Conservation (phyloP, 1,140 invertebrate genomes). For the Cherax quadricarinatus region DNA sequence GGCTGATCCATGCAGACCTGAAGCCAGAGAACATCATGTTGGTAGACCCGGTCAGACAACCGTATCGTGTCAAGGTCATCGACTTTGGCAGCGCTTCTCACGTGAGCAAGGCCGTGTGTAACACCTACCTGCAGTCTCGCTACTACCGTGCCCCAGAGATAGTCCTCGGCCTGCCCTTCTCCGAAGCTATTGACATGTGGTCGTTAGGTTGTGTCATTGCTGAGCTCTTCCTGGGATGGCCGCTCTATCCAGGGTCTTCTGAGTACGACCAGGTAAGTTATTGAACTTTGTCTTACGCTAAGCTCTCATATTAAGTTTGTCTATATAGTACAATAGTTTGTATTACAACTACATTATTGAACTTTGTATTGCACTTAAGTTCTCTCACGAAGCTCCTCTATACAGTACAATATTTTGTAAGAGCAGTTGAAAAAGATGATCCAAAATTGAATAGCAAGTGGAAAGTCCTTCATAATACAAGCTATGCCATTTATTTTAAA, state of each 20-base stretch:
- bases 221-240: constrained; percentile 99
- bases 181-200: constrained; percentile 99
- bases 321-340: no score
- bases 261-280: constrained; percentile 95
- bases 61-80: constrained; percentile 98
- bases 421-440: no score
- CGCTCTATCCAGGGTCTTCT: constrained; percentile 98
- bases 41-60: constrained; percentile 97
- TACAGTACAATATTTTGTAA: no score
- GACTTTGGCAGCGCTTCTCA: constrained; percentile 99
- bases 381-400: no score
- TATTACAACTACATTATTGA: no score
- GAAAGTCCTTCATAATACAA: no score
- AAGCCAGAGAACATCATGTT: constrained; percentile 99
- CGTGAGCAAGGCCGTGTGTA: constrained; percentile 99
- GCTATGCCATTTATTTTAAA: no score
- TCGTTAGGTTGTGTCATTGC: constrained; percentile 99
- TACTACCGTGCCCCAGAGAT: constrained; percentile 99
- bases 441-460: no score
- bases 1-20: constrained; percentile 98
- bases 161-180: constrained; percentile 96
- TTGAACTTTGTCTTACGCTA: no score
- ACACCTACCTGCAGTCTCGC: constrained; percentile 98
- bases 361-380: no score
- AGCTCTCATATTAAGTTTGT: no score